Conservation (phyloP, 1,140 invertebrate species). For the Drosophila truncata region DNA sequence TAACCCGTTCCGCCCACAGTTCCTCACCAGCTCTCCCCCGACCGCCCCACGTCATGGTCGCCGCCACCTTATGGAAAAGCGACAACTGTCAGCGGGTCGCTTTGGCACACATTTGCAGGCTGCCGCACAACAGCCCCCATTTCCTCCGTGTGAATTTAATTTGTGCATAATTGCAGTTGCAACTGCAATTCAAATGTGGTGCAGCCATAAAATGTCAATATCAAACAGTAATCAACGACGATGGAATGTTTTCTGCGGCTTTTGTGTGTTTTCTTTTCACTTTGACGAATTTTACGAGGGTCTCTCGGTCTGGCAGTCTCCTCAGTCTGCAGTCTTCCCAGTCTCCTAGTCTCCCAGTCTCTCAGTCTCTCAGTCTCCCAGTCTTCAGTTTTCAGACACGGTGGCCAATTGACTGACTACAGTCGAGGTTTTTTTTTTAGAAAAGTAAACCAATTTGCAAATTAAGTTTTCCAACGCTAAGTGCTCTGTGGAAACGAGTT, state of each 20-base stretch:
- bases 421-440: constrained; percentile 19
- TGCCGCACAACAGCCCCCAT: constrained; percentile 4
- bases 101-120: constrained; percentile 63
- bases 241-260: constrained; percentile 45
- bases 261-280: constrained; percentile 48
- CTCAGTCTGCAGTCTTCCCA: too few relatives aligned
- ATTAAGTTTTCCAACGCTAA: constrained; percentile 62
- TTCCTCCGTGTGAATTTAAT: constrained; percentile 73
- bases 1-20: constrained; percentile 56
- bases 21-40: not conserved
- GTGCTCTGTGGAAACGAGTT: constrained; percentile 51
- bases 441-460: constrained; percentile 75
- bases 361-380: not conserved
- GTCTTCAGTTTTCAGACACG: constrained; percentile 28
- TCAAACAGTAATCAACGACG: constrained; percentile 66
- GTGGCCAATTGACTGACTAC: constrained; percentile 34
- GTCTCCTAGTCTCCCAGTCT: not conserved
- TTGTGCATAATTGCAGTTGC: constrained; percentile 75
- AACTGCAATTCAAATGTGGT: constrained; percentile 34
- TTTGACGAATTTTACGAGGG: constrained; percentile 38
- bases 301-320: constrained; percentile 18
- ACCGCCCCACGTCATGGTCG: not conserved
- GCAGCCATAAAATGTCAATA: constrained; percentile 74
- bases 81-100: constrained; percentile 54
- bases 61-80: constrained; percentile 15